These are phyloP conservation scores for Mohoua ochrocephala DNA, from an alignment of 2,113 vertebrate genomes.

Conservation along the genomic window DNA sequence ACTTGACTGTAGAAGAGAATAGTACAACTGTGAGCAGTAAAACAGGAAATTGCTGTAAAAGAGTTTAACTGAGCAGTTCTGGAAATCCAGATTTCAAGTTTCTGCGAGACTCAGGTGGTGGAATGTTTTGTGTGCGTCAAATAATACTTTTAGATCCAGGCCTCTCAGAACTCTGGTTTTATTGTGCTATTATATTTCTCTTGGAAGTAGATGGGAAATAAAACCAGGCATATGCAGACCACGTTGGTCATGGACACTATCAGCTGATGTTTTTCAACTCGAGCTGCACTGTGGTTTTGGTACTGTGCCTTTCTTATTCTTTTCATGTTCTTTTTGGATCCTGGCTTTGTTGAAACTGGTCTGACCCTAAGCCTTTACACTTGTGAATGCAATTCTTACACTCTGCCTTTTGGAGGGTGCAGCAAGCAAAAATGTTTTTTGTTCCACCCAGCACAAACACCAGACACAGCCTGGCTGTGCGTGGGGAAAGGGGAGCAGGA, in stretches of 20 bases:
- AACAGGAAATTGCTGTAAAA: not conserved
- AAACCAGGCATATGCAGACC: not conserved
- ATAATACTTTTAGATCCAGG: not conserved
- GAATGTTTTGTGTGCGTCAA: not conserved
- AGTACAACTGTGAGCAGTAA: not conserved
- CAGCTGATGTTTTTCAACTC: not conserved
- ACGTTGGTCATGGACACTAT: not conserved
- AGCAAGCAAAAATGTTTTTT: not conserved
- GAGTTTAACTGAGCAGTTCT: not conserved
- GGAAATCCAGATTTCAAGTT: not conserved
- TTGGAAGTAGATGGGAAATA: not conserved
- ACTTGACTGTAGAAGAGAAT: not conserved
- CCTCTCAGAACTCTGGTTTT: not conserved
- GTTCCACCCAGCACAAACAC: not conserved
- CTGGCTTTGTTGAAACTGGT: not conserved
- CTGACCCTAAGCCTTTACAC: not conserved
- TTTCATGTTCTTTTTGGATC: not conserved
- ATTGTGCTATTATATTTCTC: not conserved
- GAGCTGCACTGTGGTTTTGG: not conserved
- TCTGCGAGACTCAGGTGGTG: not conserved
- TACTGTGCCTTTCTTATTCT: not conserved
- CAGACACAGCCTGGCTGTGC: not conserved
- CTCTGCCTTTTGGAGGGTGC: not conserved
- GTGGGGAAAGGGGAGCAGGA: accelerated
- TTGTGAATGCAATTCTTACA: not conserved